A percentile compares a stretch with the other conserved stretches of the same genome.
These are phyloP conservation scores for Lumbricus terrestris DNA, from an alignment of 2,888 invertebrate genomes.

Conservation along the genomic window DNA sequence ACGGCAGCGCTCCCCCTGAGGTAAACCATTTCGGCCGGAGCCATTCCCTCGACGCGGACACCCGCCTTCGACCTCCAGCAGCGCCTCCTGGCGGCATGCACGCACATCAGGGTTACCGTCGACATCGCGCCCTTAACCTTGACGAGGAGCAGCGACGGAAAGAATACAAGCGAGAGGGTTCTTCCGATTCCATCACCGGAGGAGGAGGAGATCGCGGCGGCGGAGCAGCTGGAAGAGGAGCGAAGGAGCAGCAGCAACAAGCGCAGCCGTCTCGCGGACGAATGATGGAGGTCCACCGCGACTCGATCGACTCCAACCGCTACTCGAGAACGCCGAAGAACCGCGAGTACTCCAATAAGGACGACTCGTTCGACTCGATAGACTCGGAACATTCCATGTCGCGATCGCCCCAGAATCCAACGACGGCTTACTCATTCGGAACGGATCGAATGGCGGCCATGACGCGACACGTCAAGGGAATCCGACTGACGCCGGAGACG, in stretches of 20 bases:
- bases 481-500: conserved; percentile 30
- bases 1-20: not conserved
- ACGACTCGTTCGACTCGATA: conserved; percentile 10
- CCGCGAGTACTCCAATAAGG: not conserved
- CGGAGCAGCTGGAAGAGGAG: no score
- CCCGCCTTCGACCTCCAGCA: not conserved
- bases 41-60: conserved; percentile 29
- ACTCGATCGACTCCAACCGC: conserved; percentile 11
- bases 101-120: conserved; percentile 18
- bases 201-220: not conserved
- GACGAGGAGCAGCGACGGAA: conserved; percentile 15
- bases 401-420: not conserved
- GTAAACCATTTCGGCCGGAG: conserved; percentile 27
- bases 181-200: conserved; percentile 14
- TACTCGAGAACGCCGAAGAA: not conserved
- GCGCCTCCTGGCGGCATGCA: not conserved
- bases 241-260: not conserved
- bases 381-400: conserved; percentile 14
- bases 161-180: conserved; percentile 10
- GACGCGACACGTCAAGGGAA: conserved; percentile 21
- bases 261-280: not conserved
- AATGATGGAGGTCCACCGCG: not conserved
- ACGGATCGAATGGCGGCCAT: conserved; percentile 20
- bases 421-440: not conserved
- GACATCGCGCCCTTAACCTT: conserved; percentile 12